These are phyloP conservation scores for Biston stratarius DNA, from an alignment of 2,888 invertebrate genomes.

Conservation along the genomic window DNA sequence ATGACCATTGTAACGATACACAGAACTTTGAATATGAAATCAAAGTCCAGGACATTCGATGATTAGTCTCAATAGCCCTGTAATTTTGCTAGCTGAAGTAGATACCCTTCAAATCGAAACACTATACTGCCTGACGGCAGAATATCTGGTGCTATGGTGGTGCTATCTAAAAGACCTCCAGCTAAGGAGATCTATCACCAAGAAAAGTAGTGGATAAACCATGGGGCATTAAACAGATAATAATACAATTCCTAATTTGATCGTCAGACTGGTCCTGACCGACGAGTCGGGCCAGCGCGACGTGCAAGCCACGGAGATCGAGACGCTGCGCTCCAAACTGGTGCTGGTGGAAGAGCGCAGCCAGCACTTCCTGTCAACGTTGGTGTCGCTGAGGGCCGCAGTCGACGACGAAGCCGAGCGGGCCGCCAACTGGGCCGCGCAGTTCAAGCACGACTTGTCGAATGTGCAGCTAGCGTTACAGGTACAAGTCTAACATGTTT, in stretches of 20 bases:
- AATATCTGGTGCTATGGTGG: too few species aligned
- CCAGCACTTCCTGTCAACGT: constrained; percentile 76
- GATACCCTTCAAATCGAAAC: too few species aligned
- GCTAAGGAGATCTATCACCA: too few species aligned
- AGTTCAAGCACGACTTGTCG: constrained; percentile 83
- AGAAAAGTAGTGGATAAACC: too few species aligned
- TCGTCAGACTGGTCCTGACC: constrained; percentile 66
- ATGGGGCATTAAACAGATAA: too few species aligned
- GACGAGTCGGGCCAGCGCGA: constrained; percentile 73
- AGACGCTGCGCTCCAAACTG: constrained; percentile 74
- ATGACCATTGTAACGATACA: too few species aligned
- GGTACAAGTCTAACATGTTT: constrained; percentile 52
- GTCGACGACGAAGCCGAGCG: constrained; percentile 83
- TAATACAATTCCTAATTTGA: neutral
- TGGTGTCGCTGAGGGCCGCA: constrained; percentile 77
- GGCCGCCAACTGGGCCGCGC: constrained; percentile 80
- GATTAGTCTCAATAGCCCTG: too few species aligned
- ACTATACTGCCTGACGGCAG: too few species aligned
- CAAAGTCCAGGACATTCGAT: too few species aligned
- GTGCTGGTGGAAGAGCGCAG: constrained; percentile 76
- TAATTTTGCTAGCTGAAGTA: too few species aligned
- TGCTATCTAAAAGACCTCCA: too few species aligned
- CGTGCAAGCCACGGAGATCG: constrained; percentile 72
- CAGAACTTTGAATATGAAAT: too few species aligned
- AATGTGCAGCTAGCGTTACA: constrained; percentile 81